A percentile compares a stretch with the other conserved stretches of the same genome.
Evolutionary conservation across 2,797 vertebrate genomes (phyloP).

Genomic region (Setipinna tenuifilis): DNA sequence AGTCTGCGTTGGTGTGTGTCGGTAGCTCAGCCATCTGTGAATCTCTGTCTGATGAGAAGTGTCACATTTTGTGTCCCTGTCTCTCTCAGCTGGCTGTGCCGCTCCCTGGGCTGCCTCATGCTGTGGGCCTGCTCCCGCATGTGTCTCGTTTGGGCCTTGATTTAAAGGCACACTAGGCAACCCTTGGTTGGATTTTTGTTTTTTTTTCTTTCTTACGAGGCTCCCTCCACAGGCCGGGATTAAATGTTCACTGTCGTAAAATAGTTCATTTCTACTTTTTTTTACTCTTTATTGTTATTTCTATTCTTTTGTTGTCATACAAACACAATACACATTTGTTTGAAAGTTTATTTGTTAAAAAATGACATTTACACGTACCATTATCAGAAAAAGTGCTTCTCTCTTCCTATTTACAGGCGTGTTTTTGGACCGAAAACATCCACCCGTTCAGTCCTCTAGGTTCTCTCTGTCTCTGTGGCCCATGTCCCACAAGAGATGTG

Average conservation of each 20-base stretch:
- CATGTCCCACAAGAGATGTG: background rate
- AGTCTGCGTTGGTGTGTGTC: background rate
- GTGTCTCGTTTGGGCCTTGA: background rate
- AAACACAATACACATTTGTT: too few relatives aligned
- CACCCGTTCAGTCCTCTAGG: background rate
- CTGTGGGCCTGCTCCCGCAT: background rate
- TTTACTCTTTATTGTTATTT: too few relatives aligned
- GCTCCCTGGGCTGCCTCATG: background rate
- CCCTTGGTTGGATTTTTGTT: too few relatives aligned
- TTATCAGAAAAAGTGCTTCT: too few relatives aligned
- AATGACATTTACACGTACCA: too few relatives aligned
- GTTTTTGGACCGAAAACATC: background rate
- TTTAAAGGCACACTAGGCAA: background rate
- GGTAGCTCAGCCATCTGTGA: background rate
- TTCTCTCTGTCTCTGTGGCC: background rate
- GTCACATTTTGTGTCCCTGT: conserved; percentile 5
- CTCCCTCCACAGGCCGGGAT: too few relatives aligned
- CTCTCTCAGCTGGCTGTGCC: background rate
- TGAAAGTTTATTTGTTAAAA: too few relatives aligned
- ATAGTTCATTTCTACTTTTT: too few relatives aligned
- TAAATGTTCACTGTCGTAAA: too few relatives aligned
- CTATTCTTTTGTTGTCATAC: too few relatives aligned
- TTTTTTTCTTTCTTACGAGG: too few relatives aligned
- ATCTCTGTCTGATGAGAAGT: conserved; percentile 5
- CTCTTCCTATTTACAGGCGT: too few relatives aligned